Evolutionary conservation across 2,888 invertebrate genomes (phyloP).

Genomic region (Drosophila monieri): DNA sequence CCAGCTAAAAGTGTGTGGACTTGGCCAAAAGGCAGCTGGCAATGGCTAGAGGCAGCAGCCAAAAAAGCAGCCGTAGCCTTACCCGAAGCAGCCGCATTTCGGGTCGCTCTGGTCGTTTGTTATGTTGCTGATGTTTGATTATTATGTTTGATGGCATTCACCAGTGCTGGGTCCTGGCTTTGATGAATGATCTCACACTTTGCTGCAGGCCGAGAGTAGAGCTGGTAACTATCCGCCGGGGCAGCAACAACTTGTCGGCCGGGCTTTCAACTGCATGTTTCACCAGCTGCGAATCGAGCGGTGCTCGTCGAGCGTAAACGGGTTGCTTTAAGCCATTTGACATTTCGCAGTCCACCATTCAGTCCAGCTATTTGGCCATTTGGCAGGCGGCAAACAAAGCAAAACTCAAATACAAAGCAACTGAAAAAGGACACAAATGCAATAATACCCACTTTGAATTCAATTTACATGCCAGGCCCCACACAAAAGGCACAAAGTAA

Average conservation of each 20-base stretch:
- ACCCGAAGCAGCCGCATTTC: conserved; percentile 57
- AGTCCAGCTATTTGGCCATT: conserved; percentile 21
- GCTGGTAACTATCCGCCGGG: conserved; percentile 48
- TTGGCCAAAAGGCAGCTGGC: conserved; percentile 35
- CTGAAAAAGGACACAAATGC: conserved; percentile 51
- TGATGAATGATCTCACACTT: conserved; percentile 76
- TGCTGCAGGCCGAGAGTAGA: conserved; percentile 61
- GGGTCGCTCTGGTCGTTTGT: conserved; percentile 72
- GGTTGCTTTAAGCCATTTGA: conserved; percentile 24
- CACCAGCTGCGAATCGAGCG: conserved; percentile 14
- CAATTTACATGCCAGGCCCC: conserved; percentile 72
- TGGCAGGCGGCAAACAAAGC: conserved; percentile 33
- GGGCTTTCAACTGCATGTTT: conserved; percentile 51
- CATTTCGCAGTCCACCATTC: conserved; percentile 18
- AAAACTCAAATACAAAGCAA: conserved; percentile 30
- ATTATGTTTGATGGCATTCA: conserved; percentile 77
- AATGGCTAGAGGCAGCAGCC: conserved; percentile 8
- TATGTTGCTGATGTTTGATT: conserved; percentile 77
- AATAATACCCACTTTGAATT: conserved; percentile 71
- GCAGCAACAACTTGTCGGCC: conserved; percentile 46
- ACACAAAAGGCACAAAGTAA: conserved; percentile 69
- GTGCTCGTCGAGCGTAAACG: conserved; percentile 17
- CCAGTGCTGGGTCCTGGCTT: conserved; percentile 54
- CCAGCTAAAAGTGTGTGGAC: conserved; percentile 27
- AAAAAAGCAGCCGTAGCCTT: conserved; percentile 42